Percentiles rank a stretch among this genome's conserved stretches.
Conservation (phyloP, 2,888 invertebrate species). For the Charanyca ferruginea region DNA sequence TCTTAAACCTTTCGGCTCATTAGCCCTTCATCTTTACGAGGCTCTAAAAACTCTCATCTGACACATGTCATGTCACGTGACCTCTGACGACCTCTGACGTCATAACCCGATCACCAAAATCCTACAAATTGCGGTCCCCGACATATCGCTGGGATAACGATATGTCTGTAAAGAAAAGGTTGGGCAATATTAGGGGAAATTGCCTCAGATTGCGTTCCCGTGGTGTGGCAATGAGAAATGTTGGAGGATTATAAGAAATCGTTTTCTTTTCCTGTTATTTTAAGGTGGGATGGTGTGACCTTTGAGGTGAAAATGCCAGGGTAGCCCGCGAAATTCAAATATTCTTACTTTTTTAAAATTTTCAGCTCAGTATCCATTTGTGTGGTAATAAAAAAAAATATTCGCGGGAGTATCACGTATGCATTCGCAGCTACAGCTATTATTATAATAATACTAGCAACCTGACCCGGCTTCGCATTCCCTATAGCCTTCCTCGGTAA, state of each 20-base stretch:
- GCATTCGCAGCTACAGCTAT: no score
- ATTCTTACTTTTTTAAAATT: no score
- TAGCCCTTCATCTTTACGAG: constrained; percentile 40
- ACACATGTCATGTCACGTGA: constrained; percentile 34
- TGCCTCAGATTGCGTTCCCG: constrained; percentile 45
- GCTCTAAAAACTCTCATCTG: constrained; percentile 45
- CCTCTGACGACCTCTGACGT: constrained; percentile 41
- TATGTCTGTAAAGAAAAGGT: constrained; percentile 49
- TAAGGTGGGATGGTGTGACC: not conserved
- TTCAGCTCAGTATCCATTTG: no score
- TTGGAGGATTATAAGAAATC: constrained; percentile 33
- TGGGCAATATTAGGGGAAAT: constrained; percentile 54
- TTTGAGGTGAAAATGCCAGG: no score
- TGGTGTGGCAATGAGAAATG: constrained; percentile 42
- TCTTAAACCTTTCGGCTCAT: constrained; percentile 25
- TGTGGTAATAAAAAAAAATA: no score
- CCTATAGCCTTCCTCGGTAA: no score
- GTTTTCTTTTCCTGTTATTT: constrained; percentile 49
- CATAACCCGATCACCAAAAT: constrained; percentile 57
- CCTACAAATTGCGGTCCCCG: constrained; percentile 53
- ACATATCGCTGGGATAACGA: constrained; percentile 60
- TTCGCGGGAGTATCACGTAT: no score
- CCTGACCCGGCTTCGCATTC: no score
- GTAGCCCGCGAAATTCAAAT: no score
- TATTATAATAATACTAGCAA: no score